Percentiles rank a stretch among this genome's conserved stretches.
These are phyloP conservation scores for Parazoanthus swiftii DNA, from an alignment of 92 coral and sea anemone species.

Conservation along the genomic window DNA sequence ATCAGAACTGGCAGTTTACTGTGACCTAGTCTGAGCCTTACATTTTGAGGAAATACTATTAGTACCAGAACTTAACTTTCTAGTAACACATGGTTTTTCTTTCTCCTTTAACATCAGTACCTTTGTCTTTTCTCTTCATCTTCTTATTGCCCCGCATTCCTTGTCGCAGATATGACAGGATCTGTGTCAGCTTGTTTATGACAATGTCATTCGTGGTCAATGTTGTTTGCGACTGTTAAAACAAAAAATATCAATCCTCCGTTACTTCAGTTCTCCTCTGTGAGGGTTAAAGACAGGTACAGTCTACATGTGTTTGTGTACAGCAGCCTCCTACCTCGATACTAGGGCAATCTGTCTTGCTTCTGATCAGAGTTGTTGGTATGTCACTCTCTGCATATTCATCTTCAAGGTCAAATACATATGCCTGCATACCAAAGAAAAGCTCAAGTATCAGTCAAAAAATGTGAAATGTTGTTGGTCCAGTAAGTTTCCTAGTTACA, in stretches of 20 bases:
- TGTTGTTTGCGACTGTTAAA: conserved; percentile 87
- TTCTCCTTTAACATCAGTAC: conserved; percentile 17
- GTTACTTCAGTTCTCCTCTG: background rate
- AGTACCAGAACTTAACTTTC: too few species aligned
- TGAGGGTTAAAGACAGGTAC: background rate
- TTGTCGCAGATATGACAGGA: conserved; percentile 92
- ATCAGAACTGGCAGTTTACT: too few species aligned
- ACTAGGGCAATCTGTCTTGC: conserved; percentile 99
- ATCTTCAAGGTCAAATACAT: conserved; percentile 96
- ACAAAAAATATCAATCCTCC: background rate
- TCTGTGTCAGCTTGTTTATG: conserved; percentile 97
- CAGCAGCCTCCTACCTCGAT: conserved; percentile 70
- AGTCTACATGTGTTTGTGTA: background rate
- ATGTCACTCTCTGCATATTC: conserved; percentile 97
- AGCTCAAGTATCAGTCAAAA: background rate
- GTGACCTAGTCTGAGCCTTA: too few species aligned
- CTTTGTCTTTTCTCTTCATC: conserved; percentile 89
- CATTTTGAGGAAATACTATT: too few species aligned
- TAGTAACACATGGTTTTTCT: too few species aligned
- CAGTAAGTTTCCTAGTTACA: too few species aligned
- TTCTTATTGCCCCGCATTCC: conserved; percentile 93
- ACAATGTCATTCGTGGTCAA: conserved; percentile 97
- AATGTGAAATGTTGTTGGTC: too few species aligned
- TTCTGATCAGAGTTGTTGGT: conserved; percentile 92
- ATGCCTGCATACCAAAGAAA: conserved; percentile 60